Percentiles rank a stretch among this genome's conserved stretches.
These are phyloP conservation scores for Anas bernieri DNA, from an alignment of 2,797 vertebrate genomes.

Conservation along the genomic window DNA sequence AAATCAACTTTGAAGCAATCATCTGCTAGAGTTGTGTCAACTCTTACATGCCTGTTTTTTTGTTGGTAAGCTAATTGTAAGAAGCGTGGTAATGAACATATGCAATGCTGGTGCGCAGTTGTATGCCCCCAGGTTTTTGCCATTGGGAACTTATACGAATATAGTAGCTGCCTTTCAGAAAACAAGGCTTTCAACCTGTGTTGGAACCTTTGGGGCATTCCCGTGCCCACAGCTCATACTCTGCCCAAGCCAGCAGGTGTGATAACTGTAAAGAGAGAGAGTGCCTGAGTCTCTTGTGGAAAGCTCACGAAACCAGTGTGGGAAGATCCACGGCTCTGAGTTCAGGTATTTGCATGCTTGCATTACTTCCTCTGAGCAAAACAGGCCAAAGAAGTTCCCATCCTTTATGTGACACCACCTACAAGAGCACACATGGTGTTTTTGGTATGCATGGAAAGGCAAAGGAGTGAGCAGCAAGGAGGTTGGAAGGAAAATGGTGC, in stretches of 20 bases:
- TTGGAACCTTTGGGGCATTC: neutral
- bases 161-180: neutral
- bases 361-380: neutral
- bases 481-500: neutral
- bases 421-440: neutral
- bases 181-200: neutral
- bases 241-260: accelerated
- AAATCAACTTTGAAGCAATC: neutral
- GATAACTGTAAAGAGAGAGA: accelerated
- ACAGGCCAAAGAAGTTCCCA: neutral
- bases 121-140: neutral
- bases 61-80: neutral
- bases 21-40: neutral
- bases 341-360: neutral
- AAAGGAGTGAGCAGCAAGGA: neutral
- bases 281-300: neutral
- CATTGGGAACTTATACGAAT: neutral
- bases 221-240: neutral
- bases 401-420: accelerated
- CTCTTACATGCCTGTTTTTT: neutral
- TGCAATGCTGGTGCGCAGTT: accelerated
- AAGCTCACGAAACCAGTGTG: neutral
- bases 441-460: neutral
- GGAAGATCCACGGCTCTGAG: neutral
- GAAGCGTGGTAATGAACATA: neutral